Percentiles rank a stretch among this genome's conserved stretches.
Conservation (phyloP, 2,797 vertebrate genomes). For the Silurus lanzhouensis region DNA sequence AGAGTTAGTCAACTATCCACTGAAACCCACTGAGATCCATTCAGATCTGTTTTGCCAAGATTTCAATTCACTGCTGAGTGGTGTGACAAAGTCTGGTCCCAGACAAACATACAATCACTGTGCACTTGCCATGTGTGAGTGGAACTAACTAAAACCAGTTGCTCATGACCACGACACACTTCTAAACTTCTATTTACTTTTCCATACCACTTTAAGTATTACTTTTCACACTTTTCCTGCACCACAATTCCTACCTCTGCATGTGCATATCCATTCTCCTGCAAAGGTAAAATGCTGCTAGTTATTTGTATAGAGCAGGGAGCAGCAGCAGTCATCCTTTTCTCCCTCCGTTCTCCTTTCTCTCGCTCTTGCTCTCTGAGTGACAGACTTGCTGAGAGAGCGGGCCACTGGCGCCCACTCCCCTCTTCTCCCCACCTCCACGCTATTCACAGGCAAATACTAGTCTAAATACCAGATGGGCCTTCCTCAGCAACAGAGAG, state of each 20-base stretch:
- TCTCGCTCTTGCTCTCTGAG: constrained; percentile 22
- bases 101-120: background rate
- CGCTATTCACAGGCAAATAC: constrained; percentile 73
- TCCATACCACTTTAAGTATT: background rate
- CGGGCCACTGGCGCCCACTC: constrained; percentile 55
- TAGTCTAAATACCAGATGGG: constrained; percentile 72
- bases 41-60: constrained; percentile 25
- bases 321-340: constrained; percentile 60
- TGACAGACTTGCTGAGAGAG: constrained; percentile 53
- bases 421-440: constrained; percentile 57
- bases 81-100: background rate
- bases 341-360: constrained; percentile 21
- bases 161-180: background rate
- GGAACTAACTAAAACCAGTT: background rate
- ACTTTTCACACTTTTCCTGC: background rate
- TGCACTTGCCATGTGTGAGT: background rate
- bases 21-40: constrained; percentile 31
- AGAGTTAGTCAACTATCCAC: constrained; percentile 26
- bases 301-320: constrained; percentile 54
- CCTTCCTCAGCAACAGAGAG: constrained; percentile 68
- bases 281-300: constrained; percentile 48
- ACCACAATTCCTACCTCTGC: constrained; percentile 68
- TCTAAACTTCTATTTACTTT: background rate
- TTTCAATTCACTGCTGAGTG: constrained; percentile 6
- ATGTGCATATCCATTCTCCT: constrained; percentile 57